phyloP scores from a whole-genome alignment of 2,888 invertebrate species.

The Clunio marinus region DNA sequence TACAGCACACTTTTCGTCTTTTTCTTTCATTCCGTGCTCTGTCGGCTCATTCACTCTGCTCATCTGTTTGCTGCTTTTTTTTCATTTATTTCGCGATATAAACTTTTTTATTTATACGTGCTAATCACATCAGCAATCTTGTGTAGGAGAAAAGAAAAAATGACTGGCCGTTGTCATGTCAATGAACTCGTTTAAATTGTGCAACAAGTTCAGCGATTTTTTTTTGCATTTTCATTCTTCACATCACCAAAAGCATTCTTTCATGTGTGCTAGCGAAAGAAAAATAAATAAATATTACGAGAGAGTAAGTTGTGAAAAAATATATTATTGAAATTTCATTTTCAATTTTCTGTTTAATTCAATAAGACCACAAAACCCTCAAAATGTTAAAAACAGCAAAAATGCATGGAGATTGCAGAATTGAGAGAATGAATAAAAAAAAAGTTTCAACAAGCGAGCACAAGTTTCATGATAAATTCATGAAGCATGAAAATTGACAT shows the following conservation, averaged over 20 bases:
- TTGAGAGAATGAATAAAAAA: not conserved
- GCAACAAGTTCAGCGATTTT: conserved; percentile 31
- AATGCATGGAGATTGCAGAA: not conserved
- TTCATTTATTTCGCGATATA: conserved; percentile 14
- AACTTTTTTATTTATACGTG: conserved; percentile 27
- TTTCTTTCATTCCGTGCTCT: not conserved
- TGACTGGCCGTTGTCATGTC: not conserved
- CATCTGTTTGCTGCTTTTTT: conserved; percentile 22
- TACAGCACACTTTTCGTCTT: conserved; percentile 1
- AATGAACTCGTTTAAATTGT: conserved; percentile 31
- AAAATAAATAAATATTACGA: not conserved
- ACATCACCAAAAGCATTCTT: not conserved
- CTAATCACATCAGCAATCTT: conserved; percentile 33
- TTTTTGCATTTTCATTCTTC: not conserved
- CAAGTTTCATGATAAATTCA: conserved; percentile 16
- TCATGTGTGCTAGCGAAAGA: not conserved
- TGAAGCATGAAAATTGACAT: conserved; percentile 26
- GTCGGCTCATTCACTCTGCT: conserved; percentile 2
- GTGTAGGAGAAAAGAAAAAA: conserved; percentile 21
- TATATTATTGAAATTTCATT: conserved; percentile 3
- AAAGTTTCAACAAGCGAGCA: conserved; percentile 13
- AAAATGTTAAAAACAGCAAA: conserved; percentile 11
- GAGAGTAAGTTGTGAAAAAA: not conserved
- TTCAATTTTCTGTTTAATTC: conserved; percentile 17
- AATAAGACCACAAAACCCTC: conserved; percentile 23